These are phyloP conservation scores for Diadumene lineata DNA, from an alignment of 92 coral and sea anemone genomes.

Conservation along the genomic window DNA sequence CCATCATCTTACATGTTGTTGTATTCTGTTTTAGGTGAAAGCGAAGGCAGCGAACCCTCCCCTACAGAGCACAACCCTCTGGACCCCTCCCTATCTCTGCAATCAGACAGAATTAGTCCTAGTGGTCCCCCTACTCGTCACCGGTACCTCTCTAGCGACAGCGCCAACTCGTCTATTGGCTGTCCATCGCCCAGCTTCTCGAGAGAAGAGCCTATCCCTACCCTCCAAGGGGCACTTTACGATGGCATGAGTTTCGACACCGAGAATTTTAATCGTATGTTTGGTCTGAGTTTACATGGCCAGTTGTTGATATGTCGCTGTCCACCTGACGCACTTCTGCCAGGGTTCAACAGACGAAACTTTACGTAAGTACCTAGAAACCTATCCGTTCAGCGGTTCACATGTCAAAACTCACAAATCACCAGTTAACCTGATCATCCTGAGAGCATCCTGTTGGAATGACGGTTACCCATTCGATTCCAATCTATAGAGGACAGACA, in stretches of 20 bases:
- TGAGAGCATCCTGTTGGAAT: too few species aligned
- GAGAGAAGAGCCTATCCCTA: slow-evolving; percentile 30
- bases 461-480: too few species aligned
- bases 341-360: slow-evolving; percentile 82
- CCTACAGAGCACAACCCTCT: slow-evolving; percentile 55
- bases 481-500: too few species aligned
- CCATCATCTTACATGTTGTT: neutral
- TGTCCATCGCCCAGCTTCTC: slow-evolving; percentile 57
- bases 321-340: slow-evolving; percentile 91
- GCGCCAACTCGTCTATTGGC: slow-evolving; percentile 59
- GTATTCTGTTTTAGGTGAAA: slow-evolving; percentile 43
- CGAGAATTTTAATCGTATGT: slow-evolving; percentile 64
- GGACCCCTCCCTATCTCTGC: slow-evolving; percentile 36
- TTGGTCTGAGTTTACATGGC: slow-evolving; percentile 68
- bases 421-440: too few species aligned
- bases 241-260: slow-evolving; percentile 49
- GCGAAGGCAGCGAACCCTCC: slow-evolving; percentile 65
- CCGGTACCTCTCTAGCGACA: slow-evolving; percentile 54
- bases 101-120: slow-evolving; percentile 32
- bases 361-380: slow-evolving; percentile 67
- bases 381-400: too few species aligned
- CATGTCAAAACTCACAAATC: too few species aligned
- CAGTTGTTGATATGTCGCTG: slow-evolving; percentile 82
- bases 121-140: slow-evolving; percentile 30
- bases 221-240: slow-evolving; percentile 46